Base-by-base conservation (phyloP, 2,113 vertebrate genomes). In the Cricetomys ansorgei region DNA sequence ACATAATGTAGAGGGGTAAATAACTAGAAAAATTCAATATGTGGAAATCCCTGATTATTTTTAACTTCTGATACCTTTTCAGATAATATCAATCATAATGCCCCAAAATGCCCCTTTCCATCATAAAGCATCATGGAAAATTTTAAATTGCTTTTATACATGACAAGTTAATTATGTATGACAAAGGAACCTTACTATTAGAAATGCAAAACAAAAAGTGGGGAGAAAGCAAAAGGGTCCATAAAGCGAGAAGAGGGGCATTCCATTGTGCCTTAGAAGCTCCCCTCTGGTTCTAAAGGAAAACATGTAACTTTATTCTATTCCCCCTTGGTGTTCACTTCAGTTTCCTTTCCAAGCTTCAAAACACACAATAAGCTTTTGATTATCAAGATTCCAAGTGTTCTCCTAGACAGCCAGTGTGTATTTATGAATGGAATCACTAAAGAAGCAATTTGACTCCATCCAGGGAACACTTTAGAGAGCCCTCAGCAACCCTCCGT, bases 401-500 rank as follows among this genome's bases (percentile, higher is more conserved):
- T 96, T 97, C 97, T 93, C 93, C 95, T 98, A 97, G 97, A 98
- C 97, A 97, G 96, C 98, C 98, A 97, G 97, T 98, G 97, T 98
- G 98, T 98, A 98, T 98, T 99, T 99, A 98, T 99, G 98, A 99
- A 98, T 97, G 98, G 98, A 98, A 99, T 99, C 98, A 98, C 98
- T 98, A 98, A 99, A 99, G 98, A 98, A 98, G 98, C 98, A 98
- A 99, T 98, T 85, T 4, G 94, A 98, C 92, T 97, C 97, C 93
- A 97, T 96, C 98, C 69, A 97, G 98, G 98, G 99, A 99, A 94
- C 92, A 81, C 97, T 98, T 98, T 94, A n/a, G 88, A 96, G 15
- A 97, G 96, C 94, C 92, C 91, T 96, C 87, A 98, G 96, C 1
- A 1, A 97, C 94, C 96, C 95, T 94, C 94, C 84, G 88, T 65